Evolutionary conservation across 1,140 invertebrate genomes (phyloP).

Genomic region (Tetramorium simillimum): DNA sequence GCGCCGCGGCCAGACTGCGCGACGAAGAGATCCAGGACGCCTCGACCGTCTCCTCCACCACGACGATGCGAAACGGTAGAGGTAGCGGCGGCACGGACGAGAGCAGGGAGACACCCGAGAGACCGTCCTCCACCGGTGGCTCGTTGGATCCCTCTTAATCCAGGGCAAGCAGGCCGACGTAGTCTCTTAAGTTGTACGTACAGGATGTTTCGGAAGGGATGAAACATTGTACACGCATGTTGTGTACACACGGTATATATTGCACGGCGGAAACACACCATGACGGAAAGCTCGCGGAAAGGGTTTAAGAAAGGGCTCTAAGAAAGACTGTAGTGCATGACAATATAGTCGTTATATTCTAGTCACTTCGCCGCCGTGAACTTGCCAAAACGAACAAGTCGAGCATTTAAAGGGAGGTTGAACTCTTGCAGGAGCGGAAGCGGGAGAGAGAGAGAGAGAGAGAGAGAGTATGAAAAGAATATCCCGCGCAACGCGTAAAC

Average conservation of each 20-base stretch:
- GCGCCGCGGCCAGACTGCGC: neutral
- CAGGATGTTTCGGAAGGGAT: neutral
- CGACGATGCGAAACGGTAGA: constrained; percentile 16
- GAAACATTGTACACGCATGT: neutral
- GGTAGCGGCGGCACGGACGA: neutral
- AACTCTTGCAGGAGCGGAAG: neutral
- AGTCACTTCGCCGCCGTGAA: constrained; percentile 73
- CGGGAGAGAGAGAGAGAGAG: neutral
- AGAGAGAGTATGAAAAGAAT: neutral
- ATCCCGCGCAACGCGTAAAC: neutral
- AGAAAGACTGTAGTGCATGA: constrained; percentile 83
- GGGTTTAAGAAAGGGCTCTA: constrained; percentile 71
- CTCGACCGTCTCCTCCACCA: constrained; percentile 44
- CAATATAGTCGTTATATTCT: constrained; percentile 82
- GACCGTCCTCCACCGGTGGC: constrained; percentile 1
- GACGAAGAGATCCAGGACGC: constrained; percentile 45
- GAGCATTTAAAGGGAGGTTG: constrained; percentile 23
- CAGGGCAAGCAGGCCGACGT: constrained; percentile 4
- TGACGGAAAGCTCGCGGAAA: constrained; percentile 3
- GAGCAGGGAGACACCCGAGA: constrained; percentile 42
- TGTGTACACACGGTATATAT: neutral
- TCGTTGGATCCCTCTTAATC: constrained; percentile 68
- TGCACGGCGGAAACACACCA: constrained; percentile 1
- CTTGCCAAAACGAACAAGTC: constrained; percentile 65
- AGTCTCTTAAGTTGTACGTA: constrained; percentile 48